A percentile compares a stretch with the other conserved stretches of the same genome.
Evolutionary conservation across 2,113 vertebrate species (phyloP).

Genomic region (Orcinus orca): DNA sequence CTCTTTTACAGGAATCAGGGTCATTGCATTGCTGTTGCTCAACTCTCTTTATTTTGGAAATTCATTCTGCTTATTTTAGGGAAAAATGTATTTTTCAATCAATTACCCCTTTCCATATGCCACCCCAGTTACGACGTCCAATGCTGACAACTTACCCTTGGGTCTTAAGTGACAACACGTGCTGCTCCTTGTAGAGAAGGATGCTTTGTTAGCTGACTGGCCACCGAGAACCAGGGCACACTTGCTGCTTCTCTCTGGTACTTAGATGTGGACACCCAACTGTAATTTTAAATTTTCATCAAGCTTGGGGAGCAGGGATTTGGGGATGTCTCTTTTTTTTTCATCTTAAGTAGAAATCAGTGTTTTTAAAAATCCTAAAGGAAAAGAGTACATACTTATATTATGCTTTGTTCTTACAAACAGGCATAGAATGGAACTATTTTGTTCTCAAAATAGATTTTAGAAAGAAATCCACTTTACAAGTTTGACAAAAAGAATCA

Average conservation of each 20-base stretch:
- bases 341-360: background rate
- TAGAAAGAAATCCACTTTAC: background rate
- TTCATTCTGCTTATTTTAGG: background rate
- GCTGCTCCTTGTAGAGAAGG: fast-evolving
- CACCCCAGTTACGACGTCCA: background rate
- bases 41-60: background rate
- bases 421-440: background rate
- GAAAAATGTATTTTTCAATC: background rate
- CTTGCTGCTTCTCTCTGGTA: fast-evolving
- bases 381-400: fast-evolving
- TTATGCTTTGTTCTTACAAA: background rate
- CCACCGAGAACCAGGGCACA: fast-evolving
- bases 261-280: background rate
- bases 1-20: background rate
- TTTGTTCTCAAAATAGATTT: background rate
- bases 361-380: background rate
- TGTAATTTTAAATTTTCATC: background rate
- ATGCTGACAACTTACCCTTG: fast-evolving
- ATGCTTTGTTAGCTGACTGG: fast-evolving
- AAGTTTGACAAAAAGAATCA: background rate
- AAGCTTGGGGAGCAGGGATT: background rate
- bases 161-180: background rate
- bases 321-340: background rate
- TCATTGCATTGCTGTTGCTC: fast-evolving
- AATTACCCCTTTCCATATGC: background rate